These are phyloP conservation scores for Onthophagus taurus DNA, from an alignment of 1,140 invertebrate species.

Conservation along the genomic window DNA sequence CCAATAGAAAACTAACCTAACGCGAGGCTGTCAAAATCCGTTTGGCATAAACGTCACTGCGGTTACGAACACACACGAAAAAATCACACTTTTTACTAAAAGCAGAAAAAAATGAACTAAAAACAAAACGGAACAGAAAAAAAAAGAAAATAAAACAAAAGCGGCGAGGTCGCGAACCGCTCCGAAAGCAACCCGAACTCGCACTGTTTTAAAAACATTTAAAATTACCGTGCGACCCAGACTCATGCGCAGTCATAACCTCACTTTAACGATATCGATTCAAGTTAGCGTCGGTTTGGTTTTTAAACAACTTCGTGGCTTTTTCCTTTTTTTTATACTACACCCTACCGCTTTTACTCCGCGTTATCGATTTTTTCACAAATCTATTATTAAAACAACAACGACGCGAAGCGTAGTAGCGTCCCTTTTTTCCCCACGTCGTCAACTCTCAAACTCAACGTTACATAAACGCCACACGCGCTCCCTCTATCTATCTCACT, in stretches of 20 bases:
- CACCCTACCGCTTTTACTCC: too few species aligned
- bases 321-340: too few species aligned
- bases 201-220: conserved; percentile 11
- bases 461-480: too few species aligned
- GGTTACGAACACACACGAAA: conserved; percentile 7
- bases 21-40: neutral
- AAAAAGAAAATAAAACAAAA: conserved; percentile 19
- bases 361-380: too few species aligned
- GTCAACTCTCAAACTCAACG: too few species aligned
- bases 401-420: too few species aligned
- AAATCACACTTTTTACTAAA: conserved; percentile 6
- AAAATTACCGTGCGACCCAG: conserved; percentile 3
- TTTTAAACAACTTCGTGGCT: too few species aligned
- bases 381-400: too few species aligned
- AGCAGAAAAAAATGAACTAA: conserved; percentile 10
- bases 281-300: neutral
- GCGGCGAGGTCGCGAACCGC: conserved; percentile 13
- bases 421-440: too few species aligned
- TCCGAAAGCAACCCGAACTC: conserved; percentile 12
- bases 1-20: neutral
- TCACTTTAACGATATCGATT: neutral
- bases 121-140: conserved; percentile 5
- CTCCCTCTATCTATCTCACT: too few species aligned
- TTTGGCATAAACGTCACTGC: conserved; percentile 5
- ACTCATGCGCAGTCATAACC: conserved; percentile 1